Percentiles rank a stretch among this genome's conserved stretches.
Conservation (phyloP, 1,140 invertebrate genomes). For the Camponotus vicinus region DNA sequence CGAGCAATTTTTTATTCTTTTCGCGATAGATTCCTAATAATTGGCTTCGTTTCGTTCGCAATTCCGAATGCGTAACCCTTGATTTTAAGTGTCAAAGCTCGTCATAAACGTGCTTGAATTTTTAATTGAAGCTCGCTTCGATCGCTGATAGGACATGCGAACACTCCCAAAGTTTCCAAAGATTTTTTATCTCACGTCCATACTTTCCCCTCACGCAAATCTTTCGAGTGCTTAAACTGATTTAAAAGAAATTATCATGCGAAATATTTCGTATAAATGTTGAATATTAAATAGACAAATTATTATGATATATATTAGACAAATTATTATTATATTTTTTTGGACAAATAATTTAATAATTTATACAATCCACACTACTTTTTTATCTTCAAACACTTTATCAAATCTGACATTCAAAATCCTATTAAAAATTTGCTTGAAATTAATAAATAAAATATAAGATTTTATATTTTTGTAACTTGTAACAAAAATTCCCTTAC, state of each 20-base stretch:
- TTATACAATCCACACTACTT: not conserved
- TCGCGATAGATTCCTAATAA: constrained; percentile 32
- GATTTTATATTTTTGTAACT: constrained; percentile 2
- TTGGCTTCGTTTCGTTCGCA: constrained; percentile 25
- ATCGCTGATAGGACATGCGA: constrained; percentile 34
- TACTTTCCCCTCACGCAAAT: not conserved
- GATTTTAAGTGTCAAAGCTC: constrained; percentile 30
- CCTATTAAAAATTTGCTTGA: not conserved
- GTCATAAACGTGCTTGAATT: constrained; percentile 54
- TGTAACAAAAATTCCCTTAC: not conserved
- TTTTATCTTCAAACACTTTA: not conserved
- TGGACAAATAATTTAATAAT: not conserved
- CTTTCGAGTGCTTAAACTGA: not conserved
- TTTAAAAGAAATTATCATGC: not conserved
- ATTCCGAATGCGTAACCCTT: constrained; percentile 38
- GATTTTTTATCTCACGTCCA: not conserved
- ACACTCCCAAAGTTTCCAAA: not conserved
- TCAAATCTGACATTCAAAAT: not conserved
- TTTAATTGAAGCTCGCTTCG: constrained; percentile 39
- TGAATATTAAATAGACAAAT: not conserved
- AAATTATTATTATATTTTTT: too few relatives aligned
- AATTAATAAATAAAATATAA: not conserved
- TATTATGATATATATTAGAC: too few relatives aligned
- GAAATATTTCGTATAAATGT: not conserved
- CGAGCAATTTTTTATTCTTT: not conserved